Evolutionary conservation across 2,797 vertebrate genomes (phyloP).

Genomic region (Pitangus sulphuratus): DNA sequence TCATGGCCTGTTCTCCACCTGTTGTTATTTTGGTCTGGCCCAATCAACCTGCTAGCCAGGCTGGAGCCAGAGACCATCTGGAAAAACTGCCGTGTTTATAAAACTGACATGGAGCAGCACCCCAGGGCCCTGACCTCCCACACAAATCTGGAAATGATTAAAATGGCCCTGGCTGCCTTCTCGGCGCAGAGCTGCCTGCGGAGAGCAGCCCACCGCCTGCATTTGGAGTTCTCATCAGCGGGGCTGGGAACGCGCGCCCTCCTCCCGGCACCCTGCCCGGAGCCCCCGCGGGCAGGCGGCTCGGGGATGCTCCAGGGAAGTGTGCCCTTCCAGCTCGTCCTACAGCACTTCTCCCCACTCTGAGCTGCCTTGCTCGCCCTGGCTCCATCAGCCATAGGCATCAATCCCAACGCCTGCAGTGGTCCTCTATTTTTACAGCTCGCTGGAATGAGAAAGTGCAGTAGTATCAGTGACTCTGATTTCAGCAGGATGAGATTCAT

Average conservation of each 20-base stretch:
- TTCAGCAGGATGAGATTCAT: not conserved
- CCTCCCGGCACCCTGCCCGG: not conserved
- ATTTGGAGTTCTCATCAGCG: slow-evolving; percentile 80
- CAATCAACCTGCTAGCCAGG: slow-evolving; percentile 99
- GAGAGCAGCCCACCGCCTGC: slow-evolving; percentile 69
- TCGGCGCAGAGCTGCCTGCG: slow-evolving; percentile 55
- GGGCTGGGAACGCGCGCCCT: not conserved
- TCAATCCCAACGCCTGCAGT: accelerated
- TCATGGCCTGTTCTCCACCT: slow-evolving; percentile 98
- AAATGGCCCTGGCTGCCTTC: slow-evolving; percentile 76
- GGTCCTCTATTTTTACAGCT: not conserved
- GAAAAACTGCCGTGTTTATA: slow-evolving; percentile 99
- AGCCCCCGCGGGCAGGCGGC: not conserved
- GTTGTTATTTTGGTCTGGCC: slow-evolving; percentile 92
- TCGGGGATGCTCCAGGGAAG: not conserved
- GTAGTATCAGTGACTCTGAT: not conserved
- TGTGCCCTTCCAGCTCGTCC: accelerated
- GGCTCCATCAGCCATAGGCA: not conserved
- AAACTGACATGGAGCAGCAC: slow-evolving; percentile 96
- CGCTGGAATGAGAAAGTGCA: not conserved
- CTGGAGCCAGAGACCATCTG: slow-evolving; percentile 99
- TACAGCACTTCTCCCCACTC: accelerated
- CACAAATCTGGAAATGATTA: slow-evolving; percentile 99
- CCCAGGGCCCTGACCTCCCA: slow-evolving; percentile 98
- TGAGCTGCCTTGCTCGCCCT: not conserved